Evolutionary conservation across 2,113 vertebrate species (phyloP).

Genomic region (Amblyopsis rosae): DNA sequence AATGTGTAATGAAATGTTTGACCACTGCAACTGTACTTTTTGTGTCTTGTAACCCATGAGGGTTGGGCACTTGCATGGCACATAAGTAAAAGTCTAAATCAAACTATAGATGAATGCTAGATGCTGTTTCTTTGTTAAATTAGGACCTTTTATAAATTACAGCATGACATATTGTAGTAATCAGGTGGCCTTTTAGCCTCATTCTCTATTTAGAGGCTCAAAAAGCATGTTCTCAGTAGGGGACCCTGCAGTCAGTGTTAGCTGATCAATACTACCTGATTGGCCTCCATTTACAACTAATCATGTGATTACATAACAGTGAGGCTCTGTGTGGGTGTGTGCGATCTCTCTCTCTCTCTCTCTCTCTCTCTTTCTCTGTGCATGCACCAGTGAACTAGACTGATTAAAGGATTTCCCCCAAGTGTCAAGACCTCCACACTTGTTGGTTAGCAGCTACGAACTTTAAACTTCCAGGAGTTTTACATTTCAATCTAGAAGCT

Average conservation of each 20-base stretch:
- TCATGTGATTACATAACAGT: not conserved
- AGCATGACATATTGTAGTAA: constrained; percentile 33
- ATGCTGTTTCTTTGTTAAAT: constrained; percentile 16
- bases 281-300: constrained; percentile 22
- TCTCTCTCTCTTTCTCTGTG: not conserved
- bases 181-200: constrained; percentile 42
- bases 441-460: constrained; percentile 35
- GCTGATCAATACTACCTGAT: constrained; percentile 43
- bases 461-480: constrained; percentile 30
- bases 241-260: constrained; percentile 43
- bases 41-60: too few species aligned
- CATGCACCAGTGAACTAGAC: constrained; percentile 18
- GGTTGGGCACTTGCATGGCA: constrained; percentile 1
- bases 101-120: constrained; percentile 11
- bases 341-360: not conserved
- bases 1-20: too few species aligned
- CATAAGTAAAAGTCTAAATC: too few species aligned
- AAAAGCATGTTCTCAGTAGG: constrained; percentile 29
- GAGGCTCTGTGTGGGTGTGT: not conserved
- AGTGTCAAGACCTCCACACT: constrained; percentile 18
- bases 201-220: constrained; percentile 26
- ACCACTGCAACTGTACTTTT: not conserved
- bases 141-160: constrained; percentile 29
- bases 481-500: constrained; percentile 17
- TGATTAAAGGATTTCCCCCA: not conserved